phyloP scores from a whole-genome alignment of 2,888 invertebrate genomes.

The Parelbella ahira region DNA sequence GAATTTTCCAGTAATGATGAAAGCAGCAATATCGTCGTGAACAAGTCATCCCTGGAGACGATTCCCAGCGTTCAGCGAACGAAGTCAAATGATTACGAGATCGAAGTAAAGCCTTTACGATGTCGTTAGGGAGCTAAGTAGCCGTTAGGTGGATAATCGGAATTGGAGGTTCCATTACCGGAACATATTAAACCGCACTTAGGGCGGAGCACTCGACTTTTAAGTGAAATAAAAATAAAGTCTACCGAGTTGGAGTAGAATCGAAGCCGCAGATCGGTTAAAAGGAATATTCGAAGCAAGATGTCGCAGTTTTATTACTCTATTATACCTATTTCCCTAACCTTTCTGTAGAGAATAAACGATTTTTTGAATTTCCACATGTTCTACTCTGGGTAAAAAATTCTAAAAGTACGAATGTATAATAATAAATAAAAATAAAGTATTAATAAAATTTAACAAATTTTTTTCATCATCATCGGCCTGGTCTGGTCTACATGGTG shows the following conservation, averaged over 20 bases:
- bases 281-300: background rate
- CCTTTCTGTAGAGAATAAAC: no score
- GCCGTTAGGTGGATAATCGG: conserved; percentile 23
- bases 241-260: conserved; percentile 2
- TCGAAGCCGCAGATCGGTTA: background rate
- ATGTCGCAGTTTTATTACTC: background rate
- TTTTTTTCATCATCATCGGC: no score
- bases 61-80: conserved; percentile 2
- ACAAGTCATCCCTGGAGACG: conserved; percentile 3
- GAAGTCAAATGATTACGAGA: conserved; percentile 22
- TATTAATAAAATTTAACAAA: no score
- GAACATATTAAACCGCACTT: conserved; percentile 18
- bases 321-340: no score
- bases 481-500: no score
- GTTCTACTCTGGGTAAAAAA: no score
- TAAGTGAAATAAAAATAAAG: conserved; percentile 22
- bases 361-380: no score
- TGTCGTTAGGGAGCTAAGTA: conserved; percentile 22
- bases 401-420: no score
- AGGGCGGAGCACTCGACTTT: conserved; percentile 8
- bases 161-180: conserved; percentile 20
- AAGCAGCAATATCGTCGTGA: background rate
- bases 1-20: background rate
- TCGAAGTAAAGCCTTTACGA: conserved; percentile 22
- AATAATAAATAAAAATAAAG: no score